Evolutionary conservation across 2,113 vertebrate species (phyloP), one percentile per base, ranked within the genome.

Genomic region (Leptosomus discolor): DNA sequence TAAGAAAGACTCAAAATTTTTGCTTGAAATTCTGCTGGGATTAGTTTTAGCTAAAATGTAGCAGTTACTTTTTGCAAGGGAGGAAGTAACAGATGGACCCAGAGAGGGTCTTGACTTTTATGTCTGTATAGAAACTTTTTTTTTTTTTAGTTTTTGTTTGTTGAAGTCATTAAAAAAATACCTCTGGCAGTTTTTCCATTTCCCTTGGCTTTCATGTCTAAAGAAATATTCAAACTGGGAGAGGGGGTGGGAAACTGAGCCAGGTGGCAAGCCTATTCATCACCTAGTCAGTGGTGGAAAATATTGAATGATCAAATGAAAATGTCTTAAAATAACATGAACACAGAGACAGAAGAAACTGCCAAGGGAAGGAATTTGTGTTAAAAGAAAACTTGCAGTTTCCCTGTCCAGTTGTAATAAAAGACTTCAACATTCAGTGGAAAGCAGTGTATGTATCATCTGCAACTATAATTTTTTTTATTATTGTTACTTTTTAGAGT

Each of bases 251-350:
- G 70, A 76, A 92, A 69, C 80, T 87, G 37, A 92, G 90, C 95
- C 94, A 97, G 95, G 91, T 96, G 95, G 92, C 90, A 96, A 93
- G 65, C 41, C 73, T 96, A 85, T 97, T 94, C 85, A 88, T 95
- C 95, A 93, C 87, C 95, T 92, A 96, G 92, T 91, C 53, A 43
- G 73, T 78, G 70, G 80, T 96, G 96, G 95, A 96, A 97, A 97
- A 97, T 93, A 95, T 15, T 93, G 91, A 97, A 95, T 92, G 95
- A 95, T 95, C 83, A 94, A 91, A 97, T 78, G 87, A 87, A 94
- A 95, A 46, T 67, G 91, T 93, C 93, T 97, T 96, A 95, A 97
- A 96, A 96, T 96, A 96, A 97, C 91, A 95, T 77, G 73, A 94
- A 87, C 22, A 41, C 24, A 90, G 87, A 88, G 67, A 84, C 73